Evolutionary conservation across 2,888 invertebrate species (phyloP).

Genomic region (Lasioglossum morio): DNA sequence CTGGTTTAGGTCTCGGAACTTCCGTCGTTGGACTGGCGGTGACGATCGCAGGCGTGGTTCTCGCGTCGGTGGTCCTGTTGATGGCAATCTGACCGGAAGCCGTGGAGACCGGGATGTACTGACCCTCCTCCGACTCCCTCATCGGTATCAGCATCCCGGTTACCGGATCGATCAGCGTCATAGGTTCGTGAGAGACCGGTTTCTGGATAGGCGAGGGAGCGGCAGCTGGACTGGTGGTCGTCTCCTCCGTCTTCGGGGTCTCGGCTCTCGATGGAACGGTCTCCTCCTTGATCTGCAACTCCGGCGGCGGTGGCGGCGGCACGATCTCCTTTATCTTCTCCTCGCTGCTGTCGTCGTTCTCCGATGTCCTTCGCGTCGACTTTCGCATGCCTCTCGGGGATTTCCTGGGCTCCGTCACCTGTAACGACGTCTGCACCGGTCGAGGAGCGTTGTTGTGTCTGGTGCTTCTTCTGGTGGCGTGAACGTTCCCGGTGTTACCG

Average conservation of each 20-base stretch:
- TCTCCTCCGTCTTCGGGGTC: slow-evolving; percentile 71
- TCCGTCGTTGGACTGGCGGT: slow-evolving; percentile 59
- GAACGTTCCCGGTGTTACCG: slow-evolving; percentile 75
- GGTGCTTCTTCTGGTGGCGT: slow-evolving; percentile 86
- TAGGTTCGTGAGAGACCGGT: slow-evolving; percentile 85
- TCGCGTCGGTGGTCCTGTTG: slow-evolving; percentile 68
- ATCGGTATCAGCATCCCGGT: slow-evolving; percentile 90
- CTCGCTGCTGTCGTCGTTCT: slow-evolving; percentile 88
- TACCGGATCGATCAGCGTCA: slow-evolving; percentile 90
- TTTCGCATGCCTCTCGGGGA: slow-evolving; percentile 88
- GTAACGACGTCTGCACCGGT: slow-evolving; percentile 75
- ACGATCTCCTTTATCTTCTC: slow-evolving; percentile 84
- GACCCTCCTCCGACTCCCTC: slow-evolving; percentile 90
- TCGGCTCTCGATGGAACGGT: slow-evolving; percentile 58
- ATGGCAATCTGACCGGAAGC: slow-evolving; percentile 68
- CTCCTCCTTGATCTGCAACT: slow-evolving; percentile 65
- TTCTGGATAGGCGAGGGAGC: slow-evolving; percentile 68
- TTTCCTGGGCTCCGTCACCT: slow-evolving; percentile 85
- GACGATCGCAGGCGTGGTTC: slow-evolving; percentile 62
- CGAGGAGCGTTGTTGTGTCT: slow-evolving; percentile 86
- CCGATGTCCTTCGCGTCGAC: slow-evolving; percentile 88
- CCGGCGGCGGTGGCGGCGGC: slow-evolving; percentile 28
- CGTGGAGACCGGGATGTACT: slow-evolving; percentile 87
- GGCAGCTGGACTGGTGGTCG: slow-evolving; percentile 53
- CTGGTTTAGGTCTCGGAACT: slow-evolving; percentile 73